Conservation (phyloP, 2,113 vertebrate species). For the Fukomys damarensis region DNA sequence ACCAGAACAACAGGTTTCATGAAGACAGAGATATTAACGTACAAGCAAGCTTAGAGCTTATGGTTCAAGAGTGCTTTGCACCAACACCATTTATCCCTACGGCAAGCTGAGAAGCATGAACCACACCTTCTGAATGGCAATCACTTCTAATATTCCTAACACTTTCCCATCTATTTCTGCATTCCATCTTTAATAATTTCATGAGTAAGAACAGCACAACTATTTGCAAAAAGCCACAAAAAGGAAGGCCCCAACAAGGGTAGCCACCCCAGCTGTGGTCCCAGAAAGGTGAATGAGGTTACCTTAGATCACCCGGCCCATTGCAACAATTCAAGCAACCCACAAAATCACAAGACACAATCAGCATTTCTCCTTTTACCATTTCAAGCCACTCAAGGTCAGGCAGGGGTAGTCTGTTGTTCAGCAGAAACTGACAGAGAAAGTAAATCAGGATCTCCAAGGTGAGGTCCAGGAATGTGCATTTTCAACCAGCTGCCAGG, state of each 20-base stretch:
- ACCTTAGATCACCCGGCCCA: neutral
- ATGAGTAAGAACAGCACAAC: neutral
- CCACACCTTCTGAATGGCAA: neutral
- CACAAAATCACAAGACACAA: neutral
- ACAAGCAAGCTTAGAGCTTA: neutral
- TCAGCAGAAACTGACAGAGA: neutral
- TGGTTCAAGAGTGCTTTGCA: conserved; percentile 3
- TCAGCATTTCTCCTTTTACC: neutral
- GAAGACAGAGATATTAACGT: neutral
- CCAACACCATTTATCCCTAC: neutral
- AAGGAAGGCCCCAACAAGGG: neutral
- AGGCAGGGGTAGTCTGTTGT: neutral
- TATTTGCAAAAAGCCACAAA: neutral
- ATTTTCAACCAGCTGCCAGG: neutral
- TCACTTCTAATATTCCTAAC: neutral
- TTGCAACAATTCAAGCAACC: neutral
- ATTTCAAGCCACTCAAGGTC: neutral
- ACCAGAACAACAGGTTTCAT: conserved; percentile 18
- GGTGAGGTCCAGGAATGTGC: neutral
- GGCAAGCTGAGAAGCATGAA: neutral
- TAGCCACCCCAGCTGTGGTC: neutral
- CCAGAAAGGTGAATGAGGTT: neutral
- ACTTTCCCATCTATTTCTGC: neutral
- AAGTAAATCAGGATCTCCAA: neutral
- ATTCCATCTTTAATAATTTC: conserved; percentile 1